A percentile compares a stretch with the other conserved stretches of the same genome.
Evolutionary conservation across 1,140 invertebrate species (phyloP).

Genomic region (Drosophila micromelanica): DNA sequence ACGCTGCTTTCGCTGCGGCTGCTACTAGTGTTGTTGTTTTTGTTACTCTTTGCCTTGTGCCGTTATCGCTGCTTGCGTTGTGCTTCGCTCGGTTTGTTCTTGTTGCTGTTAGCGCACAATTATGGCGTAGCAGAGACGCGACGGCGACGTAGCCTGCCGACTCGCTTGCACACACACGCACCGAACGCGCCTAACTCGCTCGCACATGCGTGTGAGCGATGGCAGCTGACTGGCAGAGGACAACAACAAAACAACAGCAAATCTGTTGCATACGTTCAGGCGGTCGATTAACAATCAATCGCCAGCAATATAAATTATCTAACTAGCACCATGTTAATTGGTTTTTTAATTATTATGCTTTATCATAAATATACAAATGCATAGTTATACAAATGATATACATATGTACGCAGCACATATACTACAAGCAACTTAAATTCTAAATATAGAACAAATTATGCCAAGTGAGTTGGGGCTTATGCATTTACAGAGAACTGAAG

Average conservation of each 20-base stretch:
- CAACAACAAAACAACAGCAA: not conserved
- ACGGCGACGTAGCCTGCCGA: constrained; percentile 26
- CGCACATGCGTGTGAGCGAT: constrained; percentile 29
- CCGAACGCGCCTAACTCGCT: constrained; percentile 16
- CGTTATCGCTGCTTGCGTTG: constrained; percentile 49
- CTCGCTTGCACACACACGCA: constrained; percentile 32
- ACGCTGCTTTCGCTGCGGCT: not conserved
- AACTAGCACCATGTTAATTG: too few relatives aligned
- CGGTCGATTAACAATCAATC: not conserved
- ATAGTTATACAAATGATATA: too few relatives aligned
- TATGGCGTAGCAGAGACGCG: constrained; percentile 52
- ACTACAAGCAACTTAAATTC: too few relatives aligned
- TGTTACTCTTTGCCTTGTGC: constrained; percentile 7
- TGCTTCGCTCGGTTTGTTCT: constrained; percentile 1
- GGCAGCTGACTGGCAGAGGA: constrained; percentile 1
- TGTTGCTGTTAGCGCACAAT: constrained; percentile 47
- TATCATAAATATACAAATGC: too few relatives aligned
- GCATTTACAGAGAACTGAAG: too few relatives aligned
- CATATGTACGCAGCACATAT: too few relatives aligned
- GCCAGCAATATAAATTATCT: too few relatives aligned
- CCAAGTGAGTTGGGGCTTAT: too few relatives aligned
- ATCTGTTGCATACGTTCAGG: constrained; percentile 63
- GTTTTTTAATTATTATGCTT: too few relatives aligned
- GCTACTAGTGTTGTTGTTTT: constrained; percentile 2
- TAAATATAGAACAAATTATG: too few relatives aligned